phyloP scores from a whole-genome alignment of 2,113 vertebrate species.

The Arenaria interpres region DNA sequence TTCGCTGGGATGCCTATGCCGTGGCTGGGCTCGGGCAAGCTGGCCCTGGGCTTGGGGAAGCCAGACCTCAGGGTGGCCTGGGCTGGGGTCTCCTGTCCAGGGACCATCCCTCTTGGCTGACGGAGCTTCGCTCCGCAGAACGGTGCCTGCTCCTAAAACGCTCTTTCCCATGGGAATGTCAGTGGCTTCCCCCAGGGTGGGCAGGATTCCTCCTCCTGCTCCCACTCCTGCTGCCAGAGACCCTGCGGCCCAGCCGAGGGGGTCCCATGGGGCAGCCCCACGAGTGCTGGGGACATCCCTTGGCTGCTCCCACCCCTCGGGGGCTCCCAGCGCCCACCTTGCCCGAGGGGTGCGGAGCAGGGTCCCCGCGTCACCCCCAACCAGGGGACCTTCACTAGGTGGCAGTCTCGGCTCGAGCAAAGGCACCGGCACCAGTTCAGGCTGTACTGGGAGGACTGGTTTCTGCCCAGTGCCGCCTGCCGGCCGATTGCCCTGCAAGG shows the following conservation, averaged over 20 bases:
- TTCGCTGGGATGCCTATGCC: accelerated
- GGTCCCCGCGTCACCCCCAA: background rate
- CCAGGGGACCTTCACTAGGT: background rate
- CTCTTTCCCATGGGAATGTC: background rate
- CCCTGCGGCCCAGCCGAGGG: accelerated
- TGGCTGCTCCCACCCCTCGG: background rate
- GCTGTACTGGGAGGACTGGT: background rate
- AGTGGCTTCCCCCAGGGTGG: accelerated
- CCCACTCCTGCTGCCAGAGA: too few species aligned
- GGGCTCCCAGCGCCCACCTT: background rate
- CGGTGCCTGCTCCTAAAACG: accelerated
- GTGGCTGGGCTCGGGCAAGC: background rate
- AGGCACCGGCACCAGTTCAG: background rate
- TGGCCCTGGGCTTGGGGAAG: background rate
- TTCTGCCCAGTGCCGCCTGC: background rate
- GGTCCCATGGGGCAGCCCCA: background rate
- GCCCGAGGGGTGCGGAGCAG: accelerated
- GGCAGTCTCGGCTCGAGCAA: background rate
- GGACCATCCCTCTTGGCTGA: accelerated
- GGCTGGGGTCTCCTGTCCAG: too few species aligned
- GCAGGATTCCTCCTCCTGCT: background rate
- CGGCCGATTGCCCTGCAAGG: too few species aligned
- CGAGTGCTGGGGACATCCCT: accelerated
- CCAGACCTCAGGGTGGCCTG: accelerated
- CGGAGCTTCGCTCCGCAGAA: background rate